Conservation (phyloP, 2,797 vertebrate genomes). For the Enteromius argenteus region DNA sequence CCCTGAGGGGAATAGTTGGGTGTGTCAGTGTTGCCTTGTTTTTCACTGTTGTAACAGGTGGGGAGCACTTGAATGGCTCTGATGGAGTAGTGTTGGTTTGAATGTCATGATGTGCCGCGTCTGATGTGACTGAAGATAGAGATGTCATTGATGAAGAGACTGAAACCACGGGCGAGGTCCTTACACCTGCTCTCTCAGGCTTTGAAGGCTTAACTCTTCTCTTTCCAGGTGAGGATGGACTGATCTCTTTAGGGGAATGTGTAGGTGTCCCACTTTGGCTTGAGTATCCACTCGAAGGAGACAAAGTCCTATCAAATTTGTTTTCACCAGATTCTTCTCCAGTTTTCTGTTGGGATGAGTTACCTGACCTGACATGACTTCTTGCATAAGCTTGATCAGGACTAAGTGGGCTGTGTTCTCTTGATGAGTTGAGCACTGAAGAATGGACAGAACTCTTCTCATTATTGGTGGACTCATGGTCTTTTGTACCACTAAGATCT, state of each 20-base stretch:
- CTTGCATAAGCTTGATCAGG: slow-evolving; percentile 51
- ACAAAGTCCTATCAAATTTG: slow-evolving; percentile 91
- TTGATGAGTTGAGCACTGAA: slow-evolving; percentile 58
- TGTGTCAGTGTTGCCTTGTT: slow-evolving; percentile 44
- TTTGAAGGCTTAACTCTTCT: slow-evolving; percentile 83
- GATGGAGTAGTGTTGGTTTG: slow-evolving; percentile 58
- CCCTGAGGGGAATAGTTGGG: slow-evolving; percentile 59
- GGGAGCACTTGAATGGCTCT: slow-evolving; percentile 51
- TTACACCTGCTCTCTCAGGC: slow-evolving; percentile 82
- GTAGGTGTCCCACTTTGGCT: slow-evolving; percentile 97
- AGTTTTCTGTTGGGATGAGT: slow-evolving; percentile 71
- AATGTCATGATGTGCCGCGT: slow-evolving; percentile 74
- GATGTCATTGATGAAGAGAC: slow-evolving; percentile 89
- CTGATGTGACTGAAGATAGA: slow-evolving; percentile 85
- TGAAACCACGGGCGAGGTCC: slow-evolving; percentile 82
- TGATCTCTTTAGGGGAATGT: slow-evolving; percentile 84
- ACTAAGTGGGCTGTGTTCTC: slow-evolving; percentile 57
- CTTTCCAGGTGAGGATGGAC: slow-evolving; percentile 80
- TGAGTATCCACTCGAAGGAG: slow-evolving; percentile 96
- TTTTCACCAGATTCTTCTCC: slow-evolving; percentile 69
- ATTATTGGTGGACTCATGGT: slow-evolving; percentile 62
- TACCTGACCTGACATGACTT: slow-evolving; percentile 61
- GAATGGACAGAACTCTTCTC: slow-evolving; percentile 62
- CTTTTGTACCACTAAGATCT: slow-evolving; percentile 63
- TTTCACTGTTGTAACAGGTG: slow-evolving; percentile 54